phyloP scores from a whole-genome alignment of 2,797 vertebrate species.

The Macrochelys suwanniensis region DNA sequence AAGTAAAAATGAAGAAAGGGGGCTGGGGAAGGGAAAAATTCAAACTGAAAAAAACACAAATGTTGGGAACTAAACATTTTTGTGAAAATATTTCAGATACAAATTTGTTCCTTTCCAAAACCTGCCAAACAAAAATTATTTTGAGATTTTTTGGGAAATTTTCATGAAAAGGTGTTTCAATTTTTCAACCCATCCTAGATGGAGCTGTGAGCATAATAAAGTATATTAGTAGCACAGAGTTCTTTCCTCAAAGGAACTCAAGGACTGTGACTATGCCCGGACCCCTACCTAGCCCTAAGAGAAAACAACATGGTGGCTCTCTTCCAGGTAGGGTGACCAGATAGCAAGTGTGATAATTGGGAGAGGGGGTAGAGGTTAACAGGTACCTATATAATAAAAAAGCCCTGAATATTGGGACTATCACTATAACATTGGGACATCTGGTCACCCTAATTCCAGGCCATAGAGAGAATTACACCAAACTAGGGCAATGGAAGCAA shows the following conservation, averaged over 20 bases:
- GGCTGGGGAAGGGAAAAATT: background rate
- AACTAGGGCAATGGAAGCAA: background rate
- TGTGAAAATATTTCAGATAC: background rate
- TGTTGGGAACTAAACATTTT: background rate
- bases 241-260: background rate
- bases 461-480: fast-evolving
- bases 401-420: no score
- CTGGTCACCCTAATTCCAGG: background rate
- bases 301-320: background rate
- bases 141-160: background rate
- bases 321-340: background rate
- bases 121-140: background rate
- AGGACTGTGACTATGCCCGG: background rate
- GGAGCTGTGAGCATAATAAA: background rate
- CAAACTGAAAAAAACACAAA: background rate
- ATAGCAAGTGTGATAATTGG: no score
- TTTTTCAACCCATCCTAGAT: background rate
- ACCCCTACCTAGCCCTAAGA: background rate
- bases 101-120: background rate
- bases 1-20: background rate
- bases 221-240: background rate
- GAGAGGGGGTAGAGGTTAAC: no score
- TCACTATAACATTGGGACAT: no score
- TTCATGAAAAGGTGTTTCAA: background rate
- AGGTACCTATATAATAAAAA: no score